Evolutionary conservation across 2,113 vertebrate genomes (phyloP).

Genomic region (Tupaia chinensis): DNA sequence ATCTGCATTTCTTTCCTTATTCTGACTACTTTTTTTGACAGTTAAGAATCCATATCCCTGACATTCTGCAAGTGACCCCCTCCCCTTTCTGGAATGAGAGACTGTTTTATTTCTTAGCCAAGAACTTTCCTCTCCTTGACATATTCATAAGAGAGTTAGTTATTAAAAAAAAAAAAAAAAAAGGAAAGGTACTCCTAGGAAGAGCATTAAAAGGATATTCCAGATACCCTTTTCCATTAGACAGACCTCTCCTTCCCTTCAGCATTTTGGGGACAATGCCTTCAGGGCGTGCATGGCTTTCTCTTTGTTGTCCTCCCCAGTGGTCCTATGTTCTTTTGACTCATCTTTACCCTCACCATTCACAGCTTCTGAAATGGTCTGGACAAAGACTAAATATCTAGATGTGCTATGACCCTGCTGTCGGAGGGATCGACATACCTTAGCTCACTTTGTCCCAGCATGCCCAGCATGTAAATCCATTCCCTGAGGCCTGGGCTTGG

Average conservation of each 20-base stretch:
- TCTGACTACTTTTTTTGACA: slow-evolving; percentile 44
- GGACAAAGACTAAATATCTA: background rate
- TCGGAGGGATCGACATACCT: background rate
- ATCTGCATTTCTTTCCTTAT: slow-evolving; percentile 47
- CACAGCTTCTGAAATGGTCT: slow-evolving; percentile 3
- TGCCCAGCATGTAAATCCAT: background rate
- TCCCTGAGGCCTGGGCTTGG: background rate
- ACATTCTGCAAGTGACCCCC: background rate
- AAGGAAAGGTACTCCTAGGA: slow-evolving; percentile 46
- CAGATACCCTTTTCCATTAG: background rate
- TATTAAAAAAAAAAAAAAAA: slow-evolving; percentile 32
- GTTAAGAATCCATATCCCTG: slow-evolving; percentile 57
- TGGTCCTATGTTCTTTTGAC: background rate
- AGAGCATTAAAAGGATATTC: background rate
- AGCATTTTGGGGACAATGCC: background rate
- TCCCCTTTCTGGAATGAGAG: slow-evolving; percentile 15
- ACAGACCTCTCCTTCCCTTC: background rate
- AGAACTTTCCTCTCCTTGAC: background rate
- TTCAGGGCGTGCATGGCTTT: background rate
- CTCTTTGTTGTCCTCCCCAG: background rate
- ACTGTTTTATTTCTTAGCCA: slow-evolving; percentile 54
- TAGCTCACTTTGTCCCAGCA: background rate
- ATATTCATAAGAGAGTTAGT: slow-evolving; percentile 58
- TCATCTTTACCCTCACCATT: background rate
- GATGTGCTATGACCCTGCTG: background rate